These are phyloP conservation scores for Lucilia sericata DNA, from an alignment of 1,140 invertebrate species.

Conservation along the genomic window DNA sequence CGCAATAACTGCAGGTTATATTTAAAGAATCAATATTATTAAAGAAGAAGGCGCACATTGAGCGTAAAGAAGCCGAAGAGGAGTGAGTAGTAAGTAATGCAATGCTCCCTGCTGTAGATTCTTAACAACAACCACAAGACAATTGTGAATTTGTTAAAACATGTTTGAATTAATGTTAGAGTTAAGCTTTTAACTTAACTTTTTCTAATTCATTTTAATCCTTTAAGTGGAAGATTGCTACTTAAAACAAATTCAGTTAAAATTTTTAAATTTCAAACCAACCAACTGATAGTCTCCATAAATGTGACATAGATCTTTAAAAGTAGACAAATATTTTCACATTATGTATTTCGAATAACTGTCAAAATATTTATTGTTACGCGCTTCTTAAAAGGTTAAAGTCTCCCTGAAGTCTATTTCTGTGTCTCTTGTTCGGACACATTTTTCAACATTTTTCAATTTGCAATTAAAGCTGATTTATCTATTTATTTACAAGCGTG, in stretches of 20 bases:
- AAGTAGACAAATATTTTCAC: too few relatives aligned
- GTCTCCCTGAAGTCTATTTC: not conserved
- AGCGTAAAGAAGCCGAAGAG: too few relatives aligned
- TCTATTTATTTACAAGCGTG: conserved; percentile 34
- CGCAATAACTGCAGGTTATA: conserved; percentile 42
- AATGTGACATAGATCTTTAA: too few relatives aligned
- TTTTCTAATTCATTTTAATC: not conserved
- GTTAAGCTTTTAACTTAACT: not conserved
- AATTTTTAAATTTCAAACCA: too few relatives aligned
- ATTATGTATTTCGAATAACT: too few relatives aligned
- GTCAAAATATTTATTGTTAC: too few relatives aligned
- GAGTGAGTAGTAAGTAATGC: too few relatives aligned
- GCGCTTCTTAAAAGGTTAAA: not conserved
- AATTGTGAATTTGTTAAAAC: conserved; percentile 24
- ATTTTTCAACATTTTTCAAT: conserved; percentile 30
- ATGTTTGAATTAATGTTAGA: not conserved
- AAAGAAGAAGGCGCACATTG: not conserved
- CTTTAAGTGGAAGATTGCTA: not conserved
- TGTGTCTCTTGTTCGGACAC: not conserved
- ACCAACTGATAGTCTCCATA: too few relatives aligned
- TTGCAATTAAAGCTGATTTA: conserved; percentile 38
- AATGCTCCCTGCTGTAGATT: not conserved
- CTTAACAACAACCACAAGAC: not conserved
- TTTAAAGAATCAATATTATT: conserved; percentile 30
- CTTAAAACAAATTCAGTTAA: too few relatives aligned